Percentiles rank a stretch among this genome's conserved stretches.
These are phyloP conservation scores for Tokudaia tokunoshimensis DNA, from an alignment of 2,797 vertebrate species.

Conservation along the genomic window DNA sequence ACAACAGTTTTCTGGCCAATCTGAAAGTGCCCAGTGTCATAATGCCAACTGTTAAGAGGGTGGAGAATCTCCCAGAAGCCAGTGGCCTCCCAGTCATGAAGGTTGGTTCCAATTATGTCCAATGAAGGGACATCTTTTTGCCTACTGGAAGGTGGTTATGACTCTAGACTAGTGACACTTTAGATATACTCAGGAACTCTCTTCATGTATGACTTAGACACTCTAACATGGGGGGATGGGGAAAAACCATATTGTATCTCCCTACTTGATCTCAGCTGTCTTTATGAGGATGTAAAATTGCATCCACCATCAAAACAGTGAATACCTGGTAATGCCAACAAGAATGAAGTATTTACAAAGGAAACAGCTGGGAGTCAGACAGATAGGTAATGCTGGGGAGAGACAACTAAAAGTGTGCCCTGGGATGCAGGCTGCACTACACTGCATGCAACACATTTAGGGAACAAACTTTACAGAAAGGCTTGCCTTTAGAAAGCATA, in stretches of 20 bases:
- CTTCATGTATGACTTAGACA: not conserved
- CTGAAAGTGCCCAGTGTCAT: not conserved
- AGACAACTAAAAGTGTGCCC: not conserved
- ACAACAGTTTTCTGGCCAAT: not conserved
- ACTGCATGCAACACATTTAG: not conserved
- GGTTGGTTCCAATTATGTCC: not conserved
- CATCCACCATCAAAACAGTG: not conserved
- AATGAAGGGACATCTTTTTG: not conserved
- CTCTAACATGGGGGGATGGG: not conserved
- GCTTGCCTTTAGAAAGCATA: not conserved
- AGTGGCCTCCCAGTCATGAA: not conserved
- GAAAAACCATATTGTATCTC: not conserved
- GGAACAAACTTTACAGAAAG: not conserved
- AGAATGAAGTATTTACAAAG: slow-evolving; percentile 34
- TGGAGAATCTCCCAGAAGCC: slow-evolving; percentile 33
- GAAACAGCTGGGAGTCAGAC: not conserved
- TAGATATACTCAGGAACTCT: not conserved
- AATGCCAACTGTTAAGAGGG: not conserved
- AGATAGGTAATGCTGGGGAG: slow-evolving; percentile 3
- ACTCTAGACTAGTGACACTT: not conserved
- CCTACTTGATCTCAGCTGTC: not conserved
- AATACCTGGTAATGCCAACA: not conserved
- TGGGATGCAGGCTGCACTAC: not conserved
- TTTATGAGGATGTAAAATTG: slow-evolving; percentile 8
- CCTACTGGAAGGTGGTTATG: not conserved